A percentile compares a stretch with the other conserved stretches of the same genome.
Evolutionary conservation across 2,888 invertebrate genomes (phyloP).

Genomic region (Macrosoma leucophasiata): DNA sequence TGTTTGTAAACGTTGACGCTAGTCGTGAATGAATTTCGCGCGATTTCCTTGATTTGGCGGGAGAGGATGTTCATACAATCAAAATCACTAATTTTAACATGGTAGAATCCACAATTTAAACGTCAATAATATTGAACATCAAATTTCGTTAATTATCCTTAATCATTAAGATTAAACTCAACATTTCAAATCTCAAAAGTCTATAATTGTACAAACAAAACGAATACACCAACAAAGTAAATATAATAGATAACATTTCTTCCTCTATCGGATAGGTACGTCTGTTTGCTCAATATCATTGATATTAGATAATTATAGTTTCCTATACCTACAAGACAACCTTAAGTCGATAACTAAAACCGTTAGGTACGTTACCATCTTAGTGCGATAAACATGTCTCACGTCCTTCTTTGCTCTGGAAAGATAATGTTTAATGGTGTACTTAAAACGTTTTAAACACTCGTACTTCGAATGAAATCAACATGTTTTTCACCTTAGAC

Average conservation of each 20-base stretch:
- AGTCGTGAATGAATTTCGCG: slow-evolving; percentile 69
- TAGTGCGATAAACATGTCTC: slow-evolving; percentile 27
- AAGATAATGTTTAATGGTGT: slow-evolving; percentile 30
- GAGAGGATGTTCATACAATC: slow-evolving; percentile 24
- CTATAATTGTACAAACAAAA: background rate
- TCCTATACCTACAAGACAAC: slow-evolving; percentile 33
- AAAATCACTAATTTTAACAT: too few relatives aligned
- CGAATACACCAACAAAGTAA: slow-evolving; percentile 4
- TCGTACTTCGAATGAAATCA: slow-evolving; percentile 6
- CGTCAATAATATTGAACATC: too few relatives aligned
- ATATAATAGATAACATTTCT: slow-evolving; percentile 35
- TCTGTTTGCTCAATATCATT: slow-evolving; percentile 41
- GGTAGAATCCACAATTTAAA: too few relatives aligned
- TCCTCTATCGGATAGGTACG: slow-evolving; percentile 30
- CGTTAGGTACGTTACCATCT: slow-evolving; percentile 33
- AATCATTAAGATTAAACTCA: too few relatives aligned
- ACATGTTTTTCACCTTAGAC: slow-evolving; percentile 14
- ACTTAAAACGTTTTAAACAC: slow-evolving; percentile 7
- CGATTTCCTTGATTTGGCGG: slow-evolving; percentile 64
- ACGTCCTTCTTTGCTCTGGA: slow-evolving; percentile 33
- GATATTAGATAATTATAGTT: slow-evolving; percentile 49
- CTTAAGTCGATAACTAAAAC: slow-evolving; percentile 29
- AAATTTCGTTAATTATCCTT: too few relatives aligned
- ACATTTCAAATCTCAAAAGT: background rate
- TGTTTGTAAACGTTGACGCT: slow-evolving; percentile 64